Evolutionary conservation across 2,113 vertebrate genomes (phyloP).

Genomic region (Pangasianodon hypophthalmus): DNA sequence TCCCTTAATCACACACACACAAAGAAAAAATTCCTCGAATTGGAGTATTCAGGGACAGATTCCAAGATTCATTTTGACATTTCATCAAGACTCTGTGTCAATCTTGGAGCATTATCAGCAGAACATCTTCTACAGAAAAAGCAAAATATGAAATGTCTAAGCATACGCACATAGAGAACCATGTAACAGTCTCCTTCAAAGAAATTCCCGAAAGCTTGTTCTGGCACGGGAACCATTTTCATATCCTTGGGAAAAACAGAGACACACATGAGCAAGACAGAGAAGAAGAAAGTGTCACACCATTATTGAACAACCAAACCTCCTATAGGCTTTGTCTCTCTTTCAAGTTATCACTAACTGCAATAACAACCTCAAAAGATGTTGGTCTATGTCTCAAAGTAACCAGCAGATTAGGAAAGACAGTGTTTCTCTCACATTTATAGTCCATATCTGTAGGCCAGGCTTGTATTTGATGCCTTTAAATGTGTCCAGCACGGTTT

Average conservation of each 20-base stretch:
- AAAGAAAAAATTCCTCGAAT: neutral
- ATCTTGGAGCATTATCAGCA: neutral
- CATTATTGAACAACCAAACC: neutral
- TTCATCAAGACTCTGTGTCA: neutral
- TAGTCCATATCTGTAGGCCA: slow-evolving; percentile 89
- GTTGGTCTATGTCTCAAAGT: neutral
- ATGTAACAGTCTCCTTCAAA: slow-evolving; percentile 91
- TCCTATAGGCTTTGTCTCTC: neutral
- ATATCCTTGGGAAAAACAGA: slow-evolving; percentile 74
- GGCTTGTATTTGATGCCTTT: slow-evolving; percentile 71
- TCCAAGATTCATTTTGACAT: neutral
- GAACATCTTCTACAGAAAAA: neutral
- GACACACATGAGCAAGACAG: neutral
- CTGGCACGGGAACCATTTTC: slow-evolving; percentile 82
- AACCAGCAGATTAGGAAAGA: neutral
- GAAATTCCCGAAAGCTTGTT: slow-evolving; percentile 82
- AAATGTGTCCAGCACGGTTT: slow-evolving; percentile 60
- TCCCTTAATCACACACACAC: slow-evolving; percentile 63
- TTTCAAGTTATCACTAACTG: neutral
- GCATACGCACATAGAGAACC: slow-evolving; percentile 79
- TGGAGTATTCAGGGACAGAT: neutral
- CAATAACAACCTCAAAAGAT: neutral
- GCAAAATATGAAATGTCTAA: neutral
- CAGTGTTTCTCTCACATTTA: slow-evolving; percentile 78
- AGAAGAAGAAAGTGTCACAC: neutral